Conservation (phyloP, 2,113 vertebrate genomes). For the Baryphthengus martii region DNA sequence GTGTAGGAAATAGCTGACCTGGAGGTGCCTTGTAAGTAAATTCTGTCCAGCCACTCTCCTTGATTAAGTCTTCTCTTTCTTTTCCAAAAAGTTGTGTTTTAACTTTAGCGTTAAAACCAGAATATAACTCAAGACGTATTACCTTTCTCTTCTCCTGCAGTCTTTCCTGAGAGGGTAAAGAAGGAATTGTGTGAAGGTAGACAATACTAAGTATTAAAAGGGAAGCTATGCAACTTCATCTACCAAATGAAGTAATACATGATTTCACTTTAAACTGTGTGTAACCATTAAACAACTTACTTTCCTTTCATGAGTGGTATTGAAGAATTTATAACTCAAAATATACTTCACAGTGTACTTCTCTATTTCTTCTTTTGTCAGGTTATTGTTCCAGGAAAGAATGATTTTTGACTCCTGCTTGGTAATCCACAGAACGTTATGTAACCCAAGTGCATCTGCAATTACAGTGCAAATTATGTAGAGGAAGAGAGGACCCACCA, state of each 20-base stretch:
- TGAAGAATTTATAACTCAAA: conserved; percentile 53
- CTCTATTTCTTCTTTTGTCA: conserved; percentile 39
- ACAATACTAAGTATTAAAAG: neutral
- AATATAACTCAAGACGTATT: conserved; percentile 19
- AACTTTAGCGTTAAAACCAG: conserved; percentile 59
- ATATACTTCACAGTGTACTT: conserved; percentile 50
- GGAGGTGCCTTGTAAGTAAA: conserved; percentile 41
- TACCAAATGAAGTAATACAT: neutral
- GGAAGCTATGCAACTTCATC: neutral
- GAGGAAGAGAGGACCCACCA: neutral
- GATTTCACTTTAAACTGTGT: neutral
- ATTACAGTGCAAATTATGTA: neutral
- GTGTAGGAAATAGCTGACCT: conserved; percentile 24
- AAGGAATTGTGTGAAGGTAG: neutral
- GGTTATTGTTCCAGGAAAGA: conserved; percentile 43
- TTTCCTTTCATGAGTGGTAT: neutral
- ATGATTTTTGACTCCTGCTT: neutral
- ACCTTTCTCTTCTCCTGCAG: conserved; percentile 8
- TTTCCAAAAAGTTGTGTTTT: conserved; percentile 48
- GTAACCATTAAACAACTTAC: conserved; percentile 16
- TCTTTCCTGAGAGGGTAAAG: conserved; percentile 19
- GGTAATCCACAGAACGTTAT: neutral
- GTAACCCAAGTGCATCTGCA: conserved; percentile 2
- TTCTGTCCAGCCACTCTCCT: conserved; percentile 45
- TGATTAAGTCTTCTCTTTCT: neutral